These are phyloP conservation scores for Terrapene triunguis DNA, from an alignment of 2,113 vertebrate genomes.

Conservation along the genomic window DNA sequence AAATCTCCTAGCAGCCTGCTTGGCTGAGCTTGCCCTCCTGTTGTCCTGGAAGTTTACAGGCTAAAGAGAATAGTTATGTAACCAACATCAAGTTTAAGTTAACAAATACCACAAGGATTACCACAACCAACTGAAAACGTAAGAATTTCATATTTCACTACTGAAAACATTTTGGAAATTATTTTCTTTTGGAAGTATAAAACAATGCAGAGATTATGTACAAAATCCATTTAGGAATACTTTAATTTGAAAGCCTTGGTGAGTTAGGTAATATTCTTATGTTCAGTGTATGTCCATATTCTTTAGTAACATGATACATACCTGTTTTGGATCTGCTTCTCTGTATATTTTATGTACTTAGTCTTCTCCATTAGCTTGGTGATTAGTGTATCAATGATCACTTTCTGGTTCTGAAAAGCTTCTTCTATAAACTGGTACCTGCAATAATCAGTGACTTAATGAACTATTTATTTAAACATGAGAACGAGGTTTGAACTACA, in stretches of 20 bases:
- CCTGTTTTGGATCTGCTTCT: slow-evolving; percentile 92
- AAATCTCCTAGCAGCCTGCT: background rate
- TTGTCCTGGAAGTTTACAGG: background rate
- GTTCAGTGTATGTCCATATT: background rate
- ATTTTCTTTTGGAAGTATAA: background rate
- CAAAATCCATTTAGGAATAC: background rate
- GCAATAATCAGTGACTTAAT: slow-evolving; percentile 40
- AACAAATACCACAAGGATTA: background rate
- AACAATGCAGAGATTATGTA: background rate
- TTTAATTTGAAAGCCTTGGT: background rate
- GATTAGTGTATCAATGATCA: slow-evolving; percentile 95
- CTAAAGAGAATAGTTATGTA: slow-evolving; percentile 15
- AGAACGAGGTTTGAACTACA: background rate
- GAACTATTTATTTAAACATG: slow-evolving; percentile 1
- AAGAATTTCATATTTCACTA: background rate
- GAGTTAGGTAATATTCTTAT: background rate
- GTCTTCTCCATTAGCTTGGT: slow-evolving; percentile 96
- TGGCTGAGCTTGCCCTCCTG: background rate
- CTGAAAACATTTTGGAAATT: background rate
- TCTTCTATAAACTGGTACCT: slow-evolving; percentile 99
- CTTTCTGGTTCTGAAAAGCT: slow-evolving; percentile 96
- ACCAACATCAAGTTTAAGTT: background rate
- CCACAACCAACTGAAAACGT: background rate
- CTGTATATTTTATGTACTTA: slow-evolving; percentile 93
- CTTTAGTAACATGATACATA: slow-evolving; percentile 60